Evolutionary conservation across 1,140 invertebrate genomes (phyloP), one percentile per base, ranked within the genome.

Genomic region (Latrodectus geometricus): DNA sequence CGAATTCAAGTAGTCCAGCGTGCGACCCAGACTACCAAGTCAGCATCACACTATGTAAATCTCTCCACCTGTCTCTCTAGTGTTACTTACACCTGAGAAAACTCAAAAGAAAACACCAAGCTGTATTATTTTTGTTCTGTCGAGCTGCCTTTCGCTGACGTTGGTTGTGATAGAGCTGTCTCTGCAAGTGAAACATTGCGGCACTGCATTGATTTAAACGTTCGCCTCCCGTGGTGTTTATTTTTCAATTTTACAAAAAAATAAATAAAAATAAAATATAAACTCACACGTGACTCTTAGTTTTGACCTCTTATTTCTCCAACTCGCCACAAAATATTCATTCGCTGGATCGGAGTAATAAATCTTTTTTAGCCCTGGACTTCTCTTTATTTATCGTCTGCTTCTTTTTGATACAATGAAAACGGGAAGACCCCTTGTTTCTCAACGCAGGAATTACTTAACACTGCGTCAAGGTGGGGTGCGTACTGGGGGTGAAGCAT

Each of bases 231-330:
- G 82, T 23, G 8, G 61, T n/a, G 82, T 76, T 76, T 76, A 76
- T 76, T 84, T 61, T 84, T 84, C 82, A 84, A 84, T 84, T 84
- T 84, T 9, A 73, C 48, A 74, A 72, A 68, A 65, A 48, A 74
- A 61, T 14, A 61, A 61, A n/a, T n/a, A n/a, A n/a, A n/a, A 61
- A 17, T 35, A 5, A 35, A 35, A 35, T 5, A 5, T 3, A 35
- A 35, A 35, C 21, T 17, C 21, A 20, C 49, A 9, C 72, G n/a
- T 74, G 69, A 61, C 54, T 61, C 3, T 61, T 11, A 17, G 17
- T 61, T 11, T 14, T 61, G 68, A 75, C 74, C 82, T 76, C 73
- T 69, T 21, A 17, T 66, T 66, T 73, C 65, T 52, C 73, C 23
- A 66, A 48, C 23, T 69, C 8, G 48, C 65, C 50, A 86, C 74